phyloP scores from a whole-genome alignment of 2,797 vertebrate genomes.

The Synaphobranchus kaupii region DNA sequence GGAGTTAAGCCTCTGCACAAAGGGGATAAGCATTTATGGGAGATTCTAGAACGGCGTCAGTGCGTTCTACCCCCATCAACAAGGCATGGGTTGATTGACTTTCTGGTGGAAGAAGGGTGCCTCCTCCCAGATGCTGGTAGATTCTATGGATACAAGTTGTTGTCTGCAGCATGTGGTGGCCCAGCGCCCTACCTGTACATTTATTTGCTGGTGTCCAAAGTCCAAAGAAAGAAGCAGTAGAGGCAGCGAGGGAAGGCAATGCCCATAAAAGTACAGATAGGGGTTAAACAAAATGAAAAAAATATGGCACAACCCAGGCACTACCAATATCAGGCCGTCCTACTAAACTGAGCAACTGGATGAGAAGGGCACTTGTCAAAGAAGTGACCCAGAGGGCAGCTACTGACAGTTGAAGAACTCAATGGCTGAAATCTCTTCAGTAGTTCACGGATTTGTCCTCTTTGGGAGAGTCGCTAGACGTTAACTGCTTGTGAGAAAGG shows the following conservation, averaged over 20 bases:
- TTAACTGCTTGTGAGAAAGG: too few relatives aligned
- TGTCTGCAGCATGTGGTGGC: not conserved
- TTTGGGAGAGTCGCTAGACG: too few relatives aligned
- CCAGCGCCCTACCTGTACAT: not conserved
- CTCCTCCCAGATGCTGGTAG: not conserved
- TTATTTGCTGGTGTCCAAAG: conserved; percentile 42
- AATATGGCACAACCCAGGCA: too few relatives aligned
- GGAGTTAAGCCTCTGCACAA: too few relatives aligned
- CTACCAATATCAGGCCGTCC: too few relatives aligned
- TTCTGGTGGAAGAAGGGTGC: not conserved
- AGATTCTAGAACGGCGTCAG: not conserved
- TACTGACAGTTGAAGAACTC: too few relatives aligned
- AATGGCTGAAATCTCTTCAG: too few relatives aligned
- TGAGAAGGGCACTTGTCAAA: too few relatives aligned
- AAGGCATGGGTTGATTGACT: not conserved
- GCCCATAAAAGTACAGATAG: not conserved
- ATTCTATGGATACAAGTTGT: not conserved
- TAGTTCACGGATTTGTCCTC: too few relatives aligned
- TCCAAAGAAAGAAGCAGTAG: conserved; percentile 48
- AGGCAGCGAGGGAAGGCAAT: conserved; percentile 38
- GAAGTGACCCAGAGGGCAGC: too few relatives aligned
- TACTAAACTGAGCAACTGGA: too few relatives aligned
- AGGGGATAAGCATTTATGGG: not conserved
- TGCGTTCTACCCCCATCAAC: not conserved
- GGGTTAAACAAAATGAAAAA: too few relatives aligned